Percentiles rank a stretch among this genome's conserved stretches.
Conservation (phyloP, 2,888 invertebrate genomes). For the Neoitamus cyanurus region DNA sequence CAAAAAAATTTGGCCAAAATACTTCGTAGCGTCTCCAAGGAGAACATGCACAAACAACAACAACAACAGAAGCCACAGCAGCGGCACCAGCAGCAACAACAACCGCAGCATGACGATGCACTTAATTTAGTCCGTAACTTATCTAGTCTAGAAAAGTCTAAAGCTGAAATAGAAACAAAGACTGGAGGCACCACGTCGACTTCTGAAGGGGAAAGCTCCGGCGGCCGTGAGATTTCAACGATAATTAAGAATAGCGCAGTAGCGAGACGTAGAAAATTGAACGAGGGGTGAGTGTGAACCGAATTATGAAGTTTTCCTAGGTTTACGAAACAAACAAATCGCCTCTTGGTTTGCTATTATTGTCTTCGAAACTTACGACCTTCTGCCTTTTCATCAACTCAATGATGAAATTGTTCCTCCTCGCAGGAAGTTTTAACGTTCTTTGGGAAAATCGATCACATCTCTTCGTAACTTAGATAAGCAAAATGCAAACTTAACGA, state of each 20-base stretch:
- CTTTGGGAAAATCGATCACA: background rate
- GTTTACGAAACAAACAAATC: background rate
- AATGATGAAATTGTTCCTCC: slow-evolving; percentile 16
- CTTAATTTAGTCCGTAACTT: slow-evolving; percentile 63
- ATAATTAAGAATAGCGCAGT: slow-evolving; percentile 68
- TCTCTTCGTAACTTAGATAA: background rate
- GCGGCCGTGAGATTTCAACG: slow-evolving; percentile 67
- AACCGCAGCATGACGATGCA: slow-evolving; percentile 61
- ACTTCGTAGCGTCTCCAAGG: slow-evolving; percentile 61
- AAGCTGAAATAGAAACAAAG: slow-evolving; percentile 20
- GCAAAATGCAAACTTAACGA: slow-evolving; percentile 23
- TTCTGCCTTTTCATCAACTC: slow-evolving; percentile 26
- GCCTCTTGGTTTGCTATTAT: slow-evolving; percentile 7
- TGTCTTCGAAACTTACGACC: background rate
- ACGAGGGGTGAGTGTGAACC: slow-evolving; percentile 67
- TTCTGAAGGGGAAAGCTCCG: slow-evolving; percentile 68
- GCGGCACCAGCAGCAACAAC: slow-evolving; percentile 55
- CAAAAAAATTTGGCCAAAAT: slow-evolving; percentile 62
- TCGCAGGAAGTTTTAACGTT: slow-evolving; percentile 27
- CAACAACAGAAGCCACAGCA: slow-evolving; percentile 31
- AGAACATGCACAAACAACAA: slow-evolving; percentile 57
- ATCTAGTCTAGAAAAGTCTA: slow-evolving; percentile 59
- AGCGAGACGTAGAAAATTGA: slow-evolving; percentile 65
- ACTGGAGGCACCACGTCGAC: slow-evolving; percentile 59
- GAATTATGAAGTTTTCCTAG: slow-evolving; percentile 13